A percentile compares a stretch with the other conserved stretches of the same genome.
These are phyloP conservation scores for Zaprionus camerounensis DNA, from an alignment of 1,140 invertebrate genomes.

Conservation along the genomic window DNA sequence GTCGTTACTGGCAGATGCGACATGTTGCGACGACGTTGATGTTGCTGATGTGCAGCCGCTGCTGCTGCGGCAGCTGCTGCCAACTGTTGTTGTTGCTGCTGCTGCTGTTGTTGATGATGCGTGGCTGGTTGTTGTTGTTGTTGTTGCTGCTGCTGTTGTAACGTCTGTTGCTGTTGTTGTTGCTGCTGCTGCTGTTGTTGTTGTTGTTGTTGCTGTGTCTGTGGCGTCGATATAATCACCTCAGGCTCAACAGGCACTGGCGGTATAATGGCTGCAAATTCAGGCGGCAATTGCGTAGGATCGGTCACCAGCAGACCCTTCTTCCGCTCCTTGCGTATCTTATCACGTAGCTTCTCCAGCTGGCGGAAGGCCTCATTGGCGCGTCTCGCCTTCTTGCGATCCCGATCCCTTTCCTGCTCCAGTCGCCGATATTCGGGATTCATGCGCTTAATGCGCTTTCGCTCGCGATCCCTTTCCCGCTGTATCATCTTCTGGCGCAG, in stretches of 20 bases:
- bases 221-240: conserved; percentile 64
- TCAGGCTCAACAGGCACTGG: conserved; percentile 80
- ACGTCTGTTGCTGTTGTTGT: conserved; percentile 36
- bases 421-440: conserved; percentile 77
- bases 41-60: conserved; percentile 52
- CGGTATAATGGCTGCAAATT: conserved; percentile 72
- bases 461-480: conserved; percentile 75
- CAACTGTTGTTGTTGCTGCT: conserved; percentile 60
- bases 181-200: conserved; percentile 55
- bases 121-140: conserved; percentile 29
- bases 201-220: conserved; percentile 55
- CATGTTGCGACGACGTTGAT: conserved; percentile 55
- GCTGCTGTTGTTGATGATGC: conserved; percentile 45
- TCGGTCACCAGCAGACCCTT: conserved; percentile 74
- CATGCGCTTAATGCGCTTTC: conserved; percentile 79
- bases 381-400: conserved; percentile 74
- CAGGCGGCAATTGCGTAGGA: conserved; percentile 67
- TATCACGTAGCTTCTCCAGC: conserved; percentile 78
- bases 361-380: conserved; percentile 80
- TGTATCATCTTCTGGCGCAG: conserved; percentile 77
- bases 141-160: conserved; percentile 48
- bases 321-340: conserved; percentile 81
- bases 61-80: conserved; percentile 40
- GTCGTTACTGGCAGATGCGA: conserved; percentile 39
- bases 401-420: conserved; percentile 81